Conservation (phyloP, 2,113 vertebrate species). For the Gorilla gorilla region DNA sequence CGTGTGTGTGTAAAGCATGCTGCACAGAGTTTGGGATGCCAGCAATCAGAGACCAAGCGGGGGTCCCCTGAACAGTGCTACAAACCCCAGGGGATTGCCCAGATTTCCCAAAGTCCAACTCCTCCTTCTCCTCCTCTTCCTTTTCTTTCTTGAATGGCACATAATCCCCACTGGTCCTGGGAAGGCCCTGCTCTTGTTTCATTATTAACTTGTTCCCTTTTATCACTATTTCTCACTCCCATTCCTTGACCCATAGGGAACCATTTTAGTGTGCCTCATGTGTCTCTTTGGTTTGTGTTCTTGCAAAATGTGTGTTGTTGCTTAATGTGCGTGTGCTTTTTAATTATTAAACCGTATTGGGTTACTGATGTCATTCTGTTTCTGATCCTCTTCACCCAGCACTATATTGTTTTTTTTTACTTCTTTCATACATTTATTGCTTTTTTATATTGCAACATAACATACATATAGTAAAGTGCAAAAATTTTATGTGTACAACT, state of each 20-base stretch:
- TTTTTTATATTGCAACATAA: slow-evolving; percentile 16
- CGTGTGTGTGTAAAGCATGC: not conserved
- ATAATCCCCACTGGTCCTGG: not conserved
- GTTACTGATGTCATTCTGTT: not conserved
- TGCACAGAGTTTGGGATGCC: not conserved
- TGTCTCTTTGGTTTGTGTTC: not conserved
- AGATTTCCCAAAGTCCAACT: not conserved
- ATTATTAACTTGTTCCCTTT: not conserved
- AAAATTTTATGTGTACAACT: not conserved
- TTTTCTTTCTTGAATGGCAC: not conserved
- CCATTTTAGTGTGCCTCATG: not conserved
- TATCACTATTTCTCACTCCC: not conserved
- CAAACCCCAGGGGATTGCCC: not conserved
- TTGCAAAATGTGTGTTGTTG: not conserved
- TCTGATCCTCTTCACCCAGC: not conserved
- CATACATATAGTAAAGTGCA: not conserved
- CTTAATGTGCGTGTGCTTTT: not conserved
- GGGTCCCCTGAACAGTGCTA: not conserved
- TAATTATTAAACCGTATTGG: not conserved
- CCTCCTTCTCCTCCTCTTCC: not conserved
- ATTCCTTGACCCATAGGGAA: not conserved
- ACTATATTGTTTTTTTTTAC: not conserved
- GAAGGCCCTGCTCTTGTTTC: not conserved
- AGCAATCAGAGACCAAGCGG: not conserved
- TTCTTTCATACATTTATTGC: not conserved